Evolutionary conservation across 2,888 invertebrate species (phyloP), one percentile per base, ranked within the genome.

Genomic region (Zele albiditarsus): DNA sequence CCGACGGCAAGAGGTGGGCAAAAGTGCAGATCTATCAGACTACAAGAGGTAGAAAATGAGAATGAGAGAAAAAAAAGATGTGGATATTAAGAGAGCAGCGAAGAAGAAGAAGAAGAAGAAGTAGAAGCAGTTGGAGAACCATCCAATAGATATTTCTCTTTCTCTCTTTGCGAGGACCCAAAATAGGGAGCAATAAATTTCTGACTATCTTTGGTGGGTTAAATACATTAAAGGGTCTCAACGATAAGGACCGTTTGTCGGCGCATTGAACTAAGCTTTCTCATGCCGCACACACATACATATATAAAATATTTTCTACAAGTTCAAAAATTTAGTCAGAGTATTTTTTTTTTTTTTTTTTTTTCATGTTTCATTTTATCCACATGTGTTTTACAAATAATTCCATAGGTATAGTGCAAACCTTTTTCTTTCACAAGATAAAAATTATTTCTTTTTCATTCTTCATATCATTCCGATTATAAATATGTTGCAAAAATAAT

Each of bases 151-250:
- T 20, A 62, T 33, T 38, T 65, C 65, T 65, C 65, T 38, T 27
- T 23, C 14, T 33, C 63, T 33, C 65, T 20, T 33, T 31, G 27
- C 57, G 33, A 69, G 42, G 38, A 71, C 84, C 87, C 85, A 87
- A 88, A 88, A 88, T 87, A 87, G 87, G 85, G 86, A 81, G 85
- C 86, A 84, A 88, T 88, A 88, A 88, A 88, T 88, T 87, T 84
- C 82, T 83, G 85, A 84, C 87, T 88, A 88, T 88, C 88, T 88
- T 84, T 81, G 83, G 82, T 84, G 87, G 87, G 87, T 87, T 88
- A 87, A 88, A 87, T 85, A 86, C 87, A 87, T 87, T 87, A 87
- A 87, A 88, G 86, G 86, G 87, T 87, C 86, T 87, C 81, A 81
- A 84, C 83, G 85, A 74, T 75, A 77, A 81, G 86, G 86, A 82